Conservation (phyloP, 1,140 invertebrate genomes). For the Atta colombica region DNA sequence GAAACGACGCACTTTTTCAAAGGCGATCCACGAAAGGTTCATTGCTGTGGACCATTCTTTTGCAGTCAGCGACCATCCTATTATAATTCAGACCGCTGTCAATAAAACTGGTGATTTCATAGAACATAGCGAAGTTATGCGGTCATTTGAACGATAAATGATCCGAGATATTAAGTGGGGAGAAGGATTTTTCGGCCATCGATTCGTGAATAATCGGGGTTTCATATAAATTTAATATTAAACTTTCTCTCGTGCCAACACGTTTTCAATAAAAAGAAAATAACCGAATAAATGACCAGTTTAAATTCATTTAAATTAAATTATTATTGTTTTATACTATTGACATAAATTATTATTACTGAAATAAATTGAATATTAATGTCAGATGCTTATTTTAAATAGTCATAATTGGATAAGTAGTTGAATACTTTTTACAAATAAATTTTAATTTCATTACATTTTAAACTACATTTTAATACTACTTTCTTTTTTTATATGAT, state of each 20-base stretch:
- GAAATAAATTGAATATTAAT: neutral
- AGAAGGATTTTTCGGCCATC: conserved; percentile 15
- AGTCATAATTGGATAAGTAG: neutral
- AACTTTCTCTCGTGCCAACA: neutral
- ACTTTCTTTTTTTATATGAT: neutral
- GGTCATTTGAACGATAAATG: conserved; percentile 66
- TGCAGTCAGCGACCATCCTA: conserved; percentile 37
- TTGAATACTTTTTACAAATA: neutral
- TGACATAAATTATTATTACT: no score
- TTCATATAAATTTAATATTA: conserved; percentile 45
- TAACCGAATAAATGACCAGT: neutral
- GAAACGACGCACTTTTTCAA: conserved; percentile 5
- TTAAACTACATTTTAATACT: neutral
- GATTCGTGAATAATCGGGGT: neutral
- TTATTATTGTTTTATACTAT: neutral
- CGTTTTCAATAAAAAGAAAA: conserved; percentile 27
- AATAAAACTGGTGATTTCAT: conserved; percentile 69
- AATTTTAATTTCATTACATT: neutral
- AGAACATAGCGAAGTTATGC: conserved; percentile 66
- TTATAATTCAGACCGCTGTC: conserved; percentile 65
- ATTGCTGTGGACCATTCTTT: conserved; percentile 39
- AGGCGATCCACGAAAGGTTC: conserved; percentile 43
- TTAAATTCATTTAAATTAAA: conserved; percentile 3
- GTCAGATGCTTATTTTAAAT: neutral
- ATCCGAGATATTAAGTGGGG: conserved; percentile 60